A percentile compares a stretch with the other conserved stretches of the same genome.
phyloP scores from a whole-genome alignment of 2,113 vertebrate genomes.

The Girardinichthys multiradiatus region DNA sequence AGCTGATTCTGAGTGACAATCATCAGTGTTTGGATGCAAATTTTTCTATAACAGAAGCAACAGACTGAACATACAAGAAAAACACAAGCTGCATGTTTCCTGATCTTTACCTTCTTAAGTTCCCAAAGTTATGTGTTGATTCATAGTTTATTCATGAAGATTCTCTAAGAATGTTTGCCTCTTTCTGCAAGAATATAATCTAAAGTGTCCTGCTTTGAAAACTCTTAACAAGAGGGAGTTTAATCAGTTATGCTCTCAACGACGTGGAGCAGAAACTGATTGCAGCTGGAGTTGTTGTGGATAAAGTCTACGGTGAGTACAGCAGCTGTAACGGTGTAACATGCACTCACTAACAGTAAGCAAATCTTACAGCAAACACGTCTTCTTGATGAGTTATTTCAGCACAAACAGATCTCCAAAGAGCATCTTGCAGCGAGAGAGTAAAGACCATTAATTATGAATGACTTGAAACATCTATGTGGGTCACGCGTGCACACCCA shows the following conservation, averaged over 20 bases:
- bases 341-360: not conserved
- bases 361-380: slow-evolving; percentile 4
- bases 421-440: slow-evolving; percentile 5
- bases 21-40: too few relatives aligned
- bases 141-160: not conserved
- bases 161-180: not conserved
- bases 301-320: not conserved
- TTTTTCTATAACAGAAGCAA: too few relatives aligned
- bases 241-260: slow-evolving; percentile 4
- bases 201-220: slow-evolving; percentile 25
- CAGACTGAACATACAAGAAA: not conserved
- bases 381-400: slow-evolving; percentile 16
- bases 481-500: slow-evolving; percentile 21
- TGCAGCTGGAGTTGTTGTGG: slow-evolving; percentile 3
- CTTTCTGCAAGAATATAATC: slow-evolving; percentile 2
- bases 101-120: not conserved
- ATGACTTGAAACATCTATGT: slow-evolving; percentile 28
- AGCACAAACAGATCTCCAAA: slow-evolving; percentile 10
- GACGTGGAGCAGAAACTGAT: slow-evolving; percentile 17
- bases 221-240: slow-evolving; percentile 1
- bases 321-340: not conserved
- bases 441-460: slow-evolving; percentile 39
- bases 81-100: not conserved
- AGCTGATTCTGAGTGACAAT: too few relatives aligned
- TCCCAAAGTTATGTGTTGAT: too few relatives aligned